Conservation (phyloP, 2,888 invertebrate genomes). For the Lasioglossum figueresi region DNA sequence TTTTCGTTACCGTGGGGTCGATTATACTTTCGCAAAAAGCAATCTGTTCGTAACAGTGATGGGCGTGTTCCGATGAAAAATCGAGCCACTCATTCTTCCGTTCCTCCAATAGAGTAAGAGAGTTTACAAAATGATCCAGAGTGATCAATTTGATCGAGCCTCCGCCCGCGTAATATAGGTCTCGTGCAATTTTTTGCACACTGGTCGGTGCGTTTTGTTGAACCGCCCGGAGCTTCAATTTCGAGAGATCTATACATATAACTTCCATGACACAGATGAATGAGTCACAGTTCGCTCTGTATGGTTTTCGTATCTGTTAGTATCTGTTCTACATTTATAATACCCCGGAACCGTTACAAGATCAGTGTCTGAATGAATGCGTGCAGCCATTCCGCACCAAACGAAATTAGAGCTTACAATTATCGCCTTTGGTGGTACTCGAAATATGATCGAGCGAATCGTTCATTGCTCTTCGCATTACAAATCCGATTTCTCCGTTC, state of each 20-base stretch:
- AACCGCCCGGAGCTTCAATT: constrained; percentile 57
- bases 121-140: constrained; percentile 20
- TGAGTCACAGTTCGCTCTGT: constrained; percentile 17
- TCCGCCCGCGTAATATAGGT: constrained; percentile 7
- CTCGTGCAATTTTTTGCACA: constrained; percentile 42
- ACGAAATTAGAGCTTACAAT: constrained; percentile 5
- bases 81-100: constrained; percentile 1
- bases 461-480: background rate
- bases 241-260: constrained; percentile 24
- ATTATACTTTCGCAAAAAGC: background rate
- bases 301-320: constrained; percentile 17
- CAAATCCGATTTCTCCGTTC: background rate
- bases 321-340: constrained; percentile 20
- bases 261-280: constrained; percentile 17
- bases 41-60: background rate
- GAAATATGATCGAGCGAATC: background rate
- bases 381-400: background rate
- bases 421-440: constrained; percentile 11
- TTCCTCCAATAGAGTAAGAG: background rate
- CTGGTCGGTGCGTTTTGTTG: constrained; percentile 27
- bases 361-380: background rate
- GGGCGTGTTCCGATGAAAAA: constrained; percentile 11
- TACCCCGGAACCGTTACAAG: background rate
- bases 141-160: constrained; percentile 40
- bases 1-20: background rate